Evolutionary conservation across 2,797 vertebrate species (phyloP).

Genomic region (Cryptoprocta ferox): DNA sequence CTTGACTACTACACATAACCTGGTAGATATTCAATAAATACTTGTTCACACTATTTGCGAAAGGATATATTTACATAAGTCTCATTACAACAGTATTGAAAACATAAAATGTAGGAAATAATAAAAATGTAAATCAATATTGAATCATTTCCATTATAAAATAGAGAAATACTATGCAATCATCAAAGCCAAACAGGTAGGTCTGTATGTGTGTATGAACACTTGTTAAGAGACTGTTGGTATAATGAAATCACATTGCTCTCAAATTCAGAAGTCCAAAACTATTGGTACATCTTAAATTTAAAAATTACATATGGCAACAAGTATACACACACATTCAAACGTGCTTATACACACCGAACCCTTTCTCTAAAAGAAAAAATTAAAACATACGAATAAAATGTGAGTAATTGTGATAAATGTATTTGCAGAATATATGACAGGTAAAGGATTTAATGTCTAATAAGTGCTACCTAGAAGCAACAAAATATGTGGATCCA

Average conservation of each 20-base stretch:
- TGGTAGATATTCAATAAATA: neutral
- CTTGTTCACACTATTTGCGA: neutral
- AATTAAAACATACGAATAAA: neutral
- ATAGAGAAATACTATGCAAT: neutral
- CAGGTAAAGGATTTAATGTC: neutral
- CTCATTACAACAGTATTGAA: neutral
- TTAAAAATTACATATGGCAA: neutral
- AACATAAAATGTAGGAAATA: neutral
- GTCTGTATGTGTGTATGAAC: neutral
- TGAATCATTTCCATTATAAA: neutral
- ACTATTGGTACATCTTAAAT: neutral
- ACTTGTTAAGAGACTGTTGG: neutral
- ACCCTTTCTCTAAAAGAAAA: neutral
- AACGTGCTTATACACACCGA: neutral
- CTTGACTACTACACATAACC: neutral
- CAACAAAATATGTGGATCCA: neutral
- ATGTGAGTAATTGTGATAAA: neutral
- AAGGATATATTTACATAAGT: neutral
- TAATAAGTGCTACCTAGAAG: neutral
- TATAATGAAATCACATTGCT: neutral
- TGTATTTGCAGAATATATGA: neutral
- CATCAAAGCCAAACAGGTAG: neutral
- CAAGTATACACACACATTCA: neutral
- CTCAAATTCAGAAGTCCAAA: neutral
- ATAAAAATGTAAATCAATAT: neutral